Evolutionary conservation across 2,888 invertebrate species (phyloP).

Genomic region (Arctia plantaginis): DNA sequence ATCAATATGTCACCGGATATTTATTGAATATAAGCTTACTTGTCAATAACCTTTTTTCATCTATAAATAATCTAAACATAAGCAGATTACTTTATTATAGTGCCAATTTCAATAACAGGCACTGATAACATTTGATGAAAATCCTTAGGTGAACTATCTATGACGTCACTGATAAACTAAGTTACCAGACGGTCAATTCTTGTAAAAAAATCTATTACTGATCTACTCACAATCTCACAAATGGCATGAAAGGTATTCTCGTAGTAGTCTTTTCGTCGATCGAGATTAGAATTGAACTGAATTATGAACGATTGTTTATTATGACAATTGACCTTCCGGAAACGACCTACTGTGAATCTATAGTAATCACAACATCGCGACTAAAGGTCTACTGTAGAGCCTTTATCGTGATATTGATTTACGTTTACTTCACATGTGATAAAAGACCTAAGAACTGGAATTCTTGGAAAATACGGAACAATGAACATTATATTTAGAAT

Average conservation of each 20-base stretch:
- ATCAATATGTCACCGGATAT: neutral
- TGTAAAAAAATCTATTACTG: too few relatives aligned
- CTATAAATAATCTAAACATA: neutral
- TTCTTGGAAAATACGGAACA: neutral
- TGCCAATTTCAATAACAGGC: neutral
- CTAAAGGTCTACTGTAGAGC: neutral
- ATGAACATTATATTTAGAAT: too few relatives aligned
- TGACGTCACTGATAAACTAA: neutral
- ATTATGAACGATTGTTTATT: too few relatives aligned
- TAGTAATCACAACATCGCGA: too few relatives aligned
- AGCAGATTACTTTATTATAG: neutral
- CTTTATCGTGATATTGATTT: neutral
- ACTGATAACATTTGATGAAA: neutral
- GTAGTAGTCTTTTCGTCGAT: too few relatives aligned
- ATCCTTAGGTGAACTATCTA: neutral
- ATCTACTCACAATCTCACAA: too few relatives aligned
- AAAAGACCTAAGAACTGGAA: neutral
- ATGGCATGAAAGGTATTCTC: too few relatives aligned
- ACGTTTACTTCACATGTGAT: neutral
- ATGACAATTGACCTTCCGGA: too few relatives aligned
- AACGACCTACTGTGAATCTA: too few relatives aligned
- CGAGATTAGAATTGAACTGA: too few relatives aligned
- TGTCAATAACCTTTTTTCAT: neutral
- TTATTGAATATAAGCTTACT: neutral
- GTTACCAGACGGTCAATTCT: too few relatives aligned